Evolutionary conservation across 2,888 invertebrate species (phyloP), one percentile per base, ranked within the genome.

Genomic region (Xestia c-nigrum): DNA sequence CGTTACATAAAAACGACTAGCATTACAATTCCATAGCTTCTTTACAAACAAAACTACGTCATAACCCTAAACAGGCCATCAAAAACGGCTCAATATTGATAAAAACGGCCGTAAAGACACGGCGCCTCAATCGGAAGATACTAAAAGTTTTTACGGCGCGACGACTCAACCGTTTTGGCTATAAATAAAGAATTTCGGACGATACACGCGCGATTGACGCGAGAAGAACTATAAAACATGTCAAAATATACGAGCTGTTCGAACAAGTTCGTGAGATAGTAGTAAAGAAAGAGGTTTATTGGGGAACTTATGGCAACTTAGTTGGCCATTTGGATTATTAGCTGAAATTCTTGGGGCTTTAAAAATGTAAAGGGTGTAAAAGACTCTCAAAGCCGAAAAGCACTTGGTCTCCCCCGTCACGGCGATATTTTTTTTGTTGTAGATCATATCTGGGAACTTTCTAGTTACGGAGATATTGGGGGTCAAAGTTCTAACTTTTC

Each of bases 1-100:
- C 43, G 50, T 70, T 69, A 68, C 59, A 57, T 50, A 5, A 57
- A 68, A 69, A 59, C 21, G 38, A 65, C 65, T 65, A 71, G 64
- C 57, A 75, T 84, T 74, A 74, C 76, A n/a, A 72, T 73, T 72
- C 81, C 77, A 87, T 82, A 52, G 76, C 88, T 86, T 85, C 83
- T 85, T 84, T 75, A 87, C 74, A 71, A 85, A 86, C 81, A 81
- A 77, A 81, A 85, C 78, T 84, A 71, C 73, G 70, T 79, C 82
- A 87, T 87, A 87, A 87, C 84, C 83, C 74, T 87, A 80, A 88
- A 88, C 83, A 88, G 87, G 65, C 78, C 70, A 80, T 88, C 83
- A 88, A 81, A 85, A 85, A 76, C 85, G 76, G 81, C 78, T 86
- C 85, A 86, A 85, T 88, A 86, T 87, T 87, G 87, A 88, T 86